A percentile compares a stretch with the other conserved stretches of the same genome.
These are phyloP conservation scores for Drosophila orena DNA, from an alignment of 1,140 invertebrate genomes.

Conservation along the genomic window DNA sequence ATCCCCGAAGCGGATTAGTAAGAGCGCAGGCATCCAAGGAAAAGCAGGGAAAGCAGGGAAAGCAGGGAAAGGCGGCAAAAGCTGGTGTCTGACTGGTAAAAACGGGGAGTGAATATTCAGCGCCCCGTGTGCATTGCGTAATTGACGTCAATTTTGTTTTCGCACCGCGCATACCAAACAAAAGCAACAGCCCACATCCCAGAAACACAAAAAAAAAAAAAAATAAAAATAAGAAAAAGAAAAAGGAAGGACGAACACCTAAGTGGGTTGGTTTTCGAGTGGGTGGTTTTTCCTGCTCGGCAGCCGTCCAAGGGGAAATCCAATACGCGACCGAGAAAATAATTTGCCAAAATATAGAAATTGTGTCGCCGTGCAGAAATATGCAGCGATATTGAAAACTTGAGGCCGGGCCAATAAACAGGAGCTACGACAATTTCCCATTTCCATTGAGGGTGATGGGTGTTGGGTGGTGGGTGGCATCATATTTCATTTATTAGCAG, in stretches of 20 bases:
- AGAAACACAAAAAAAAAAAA: neutral
- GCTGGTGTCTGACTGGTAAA: slow-evolving; percentile 49
- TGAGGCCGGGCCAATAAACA: slow-evolving; percentile 64
- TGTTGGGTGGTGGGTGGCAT: slow-evolving; percentile 42
- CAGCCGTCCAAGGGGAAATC: slow-evolving; percentile 45
- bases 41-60: neutral
- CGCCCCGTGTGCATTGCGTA: slow-evolving; percentile 75
- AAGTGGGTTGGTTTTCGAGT: slow-evolving; percentile 19
- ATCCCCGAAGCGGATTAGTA: slow-evolving; percentile 84
- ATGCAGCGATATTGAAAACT: slow-evolving; percentile 60
- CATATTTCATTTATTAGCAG: slow-evolving; percentile 84
- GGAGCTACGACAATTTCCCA: slow-evolving; percentile 70
- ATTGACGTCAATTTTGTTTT: slow-evolving; percentile 85
- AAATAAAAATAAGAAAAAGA: slow-evolving; percentile 3
- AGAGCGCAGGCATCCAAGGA: slow-evolving; percentile 37
- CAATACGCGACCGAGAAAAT: slow-evolving; percentile 74
- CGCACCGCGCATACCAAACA: slow-evolving; percentile 82
- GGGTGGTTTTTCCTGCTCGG: slow-evolving; percentile 19
- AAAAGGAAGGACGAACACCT: slow-evolving; percentile 4
- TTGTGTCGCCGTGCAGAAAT: slow-evolving; percentile 67
- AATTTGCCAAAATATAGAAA: slow-evolving; percentile 83
- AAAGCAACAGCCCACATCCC: slow-evolving; percentile 20
- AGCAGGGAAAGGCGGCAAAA: slow-evolving; percentile 5
- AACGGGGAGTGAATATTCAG: slow-evolving; percentile 3
- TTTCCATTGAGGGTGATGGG: neutral